Evolutionary conservation across 2,113 vertebrate genomes (phyloP).

Genomic region (Corvus cornix): DNA sequence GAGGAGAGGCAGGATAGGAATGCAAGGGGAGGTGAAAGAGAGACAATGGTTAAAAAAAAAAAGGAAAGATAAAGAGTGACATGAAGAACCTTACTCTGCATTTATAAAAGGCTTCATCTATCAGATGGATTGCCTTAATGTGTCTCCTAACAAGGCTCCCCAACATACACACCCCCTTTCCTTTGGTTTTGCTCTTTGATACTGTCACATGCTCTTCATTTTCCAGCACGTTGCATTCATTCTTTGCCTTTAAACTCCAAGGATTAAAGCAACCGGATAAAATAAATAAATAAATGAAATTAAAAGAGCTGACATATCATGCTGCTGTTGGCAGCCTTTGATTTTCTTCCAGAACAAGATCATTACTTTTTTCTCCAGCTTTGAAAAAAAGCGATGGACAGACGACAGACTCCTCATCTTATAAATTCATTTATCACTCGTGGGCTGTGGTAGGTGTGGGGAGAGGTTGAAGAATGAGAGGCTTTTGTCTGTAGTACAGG

Average conservation of each 20-base stretch:
- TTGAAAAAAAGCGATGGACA: slow-evolving; percentile 47
- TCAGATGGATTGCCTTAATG: slow-evolving; percentile 75
- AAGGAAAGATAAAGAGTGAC: background rate
- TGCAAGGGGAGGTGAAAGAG: background rate
- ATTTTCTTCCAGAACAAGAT: slow-evolving; percentile 75
- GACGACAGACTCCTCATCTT: slow-evolving; percentile 23
- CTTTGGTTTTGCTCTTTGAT: slow-evolving; percentile 74
- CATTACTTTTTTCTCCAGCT: slow-evolving; percentile 63
- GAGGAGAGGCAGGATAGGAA: background rate
- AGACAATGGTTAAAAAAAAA: background rate
- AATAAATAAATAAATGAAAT: slow-evolving; percentile 76
- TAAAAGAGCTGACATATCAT: slow-evolving; percentile 75
- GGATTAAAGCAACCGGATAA: slow-evolving; percentile 77
- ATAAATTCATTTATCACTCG: slow-evolving; percentile 27
- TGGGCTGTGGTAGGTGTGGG: background rate
- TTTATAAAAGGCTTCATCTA: slow-evolving; percentile 72
- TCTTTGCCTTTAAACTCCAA: slow-evolving; percentile 77
- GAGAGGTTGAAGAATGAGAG: background rate
- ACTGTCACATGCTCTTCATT: slow-evolving; percentile 76
- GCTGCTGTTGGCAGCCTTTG: slow-evolving; percentile 70
- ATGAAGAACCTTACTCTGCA: slow-evolving; percentile 51
- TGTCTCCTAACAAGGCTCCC: slow-evolving; percentile 68
- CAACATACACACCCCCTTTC: slow-evolving; percentile 20
- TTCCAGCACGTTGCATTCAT: slow-evolving; percentile 69
- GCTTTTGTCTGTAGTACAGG: background rate